These are phyloP conservation scores for Cabera pusaria DNA, from an alignment of 2,888 invertebrate genomes.

Conservation along the genomic window DNA sequence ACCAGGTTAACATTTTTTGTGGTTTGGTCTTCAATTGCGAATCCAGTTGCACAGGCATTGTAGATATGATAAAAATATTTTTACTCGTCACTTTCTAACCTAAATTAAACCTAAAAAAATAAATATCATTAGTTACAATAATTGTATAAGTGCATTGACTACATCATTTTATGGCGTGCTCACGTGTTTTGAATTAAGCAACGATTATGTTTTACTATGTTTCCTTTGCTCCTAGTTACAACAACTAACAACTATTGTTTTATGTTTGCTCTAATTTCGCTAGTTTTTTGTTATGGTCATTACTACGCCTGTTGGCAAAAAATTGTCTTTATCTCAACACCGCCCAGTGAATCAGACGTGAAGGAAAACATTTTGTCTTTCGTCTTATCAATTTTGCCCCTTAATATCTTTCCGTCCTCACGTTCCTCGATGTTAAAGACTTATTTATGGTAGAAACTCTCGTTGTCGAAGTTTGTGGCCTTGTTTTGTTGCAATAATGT, in stretches of 20 bases:
- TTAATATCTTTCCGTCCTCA: conserved; percentile 7
- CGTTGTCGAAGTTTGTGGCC: conserved; percentile 12
- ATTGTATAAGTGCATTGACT: no score
- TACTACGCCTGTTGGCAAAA: conserved; percentile 19
- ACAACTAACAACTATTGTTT: conserved; percentile 38
- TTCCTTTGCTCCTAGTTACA: conserved; percentile 25
- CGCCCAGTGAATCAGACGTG: conserved; percentile 7
- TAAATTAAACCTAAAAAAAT: no score
- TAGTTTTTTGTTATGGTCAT: conserved; percentile 32
- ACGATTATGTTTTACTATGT: conserved; percentile 2
- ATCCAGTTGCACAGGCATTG: no score
- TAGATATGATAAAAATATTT: no score
- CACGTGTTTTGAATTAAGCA: no score
- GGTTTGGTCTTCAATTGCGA: no score
- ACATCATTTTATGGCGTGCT: no score
- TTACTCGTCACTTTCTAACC: no score
- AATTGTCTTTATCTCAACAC: conserved; percentile 15
- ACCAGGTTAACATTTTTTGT: no score
- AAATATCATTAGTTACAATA: no score
- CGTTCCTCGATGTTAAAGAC: conserved; percentile 4
- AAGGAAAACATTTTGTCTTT: conserved; percentile 11
- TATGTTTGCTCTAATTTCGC: conserved; percentile 42
- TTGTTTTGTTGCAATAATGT: conserved; percentile 17
- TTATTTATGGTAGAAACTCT: conserved; percentile 9
- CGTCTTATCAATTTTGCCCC: conserved; percentile 8